Base-by-base conservation (phyloP, 2,797 vertebrate genomes). In the Neosalanx taihuensis region DNA sequence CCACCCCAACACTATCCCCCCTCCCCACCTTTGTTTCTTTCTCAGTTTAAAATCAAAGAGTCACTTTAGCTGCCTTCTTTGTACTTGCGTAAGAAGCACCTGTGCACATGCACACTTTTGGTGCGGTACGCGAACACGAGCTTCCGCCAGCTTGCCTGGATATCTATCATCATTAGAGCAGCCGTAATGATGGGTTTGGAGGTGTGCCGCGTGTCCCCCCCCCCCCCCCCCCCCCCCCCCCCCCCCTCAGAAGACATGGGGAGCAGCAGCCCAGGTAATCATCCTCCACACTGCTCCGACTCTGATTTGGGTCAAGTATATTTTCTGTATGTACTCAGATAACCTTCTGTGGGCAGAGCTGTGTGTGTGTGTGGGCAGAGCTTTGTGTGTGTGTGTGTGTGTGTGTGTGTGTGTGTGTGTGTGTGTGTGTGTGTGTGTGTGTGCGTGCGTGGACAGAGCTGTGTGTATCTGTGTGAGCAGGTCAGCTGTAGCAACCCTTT, bases 241-340 rank as follows among this genome's bases (percentile, higher is more conserved):
- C 9, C 46, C 4, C 46, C 51, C 51, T 17, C 51, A n/a, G 51
- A 29, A 64, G 75, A 12, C 77, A 81, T 62, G 71, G 68, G 33
- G 35, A 71, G 64, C 79, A 73, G 57, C 75, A 79, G 57, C 70
- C 71, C 57, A 12, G 73, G 72, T 84, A 83, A 85, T 87, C 83
- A 84, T 85, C 81, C 71, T 71, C 73, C 64, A 73, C 80, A 78
- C 67, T 71, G 76, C 72, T 61, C 73, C 72, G 78, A 70, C 41
- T 1, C 41, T 46, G 10, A 46, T 46, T 46, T 46, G 41, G 41
- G 41, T 46, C 41, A 3, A 46, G 41, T 46, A 9, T 10, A 12
- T 46, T 46, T 12, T 46, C 41, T 46, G 41, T 12, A 46, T 13
- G 41, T 46, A 41, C 37, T 41, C 37, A 46, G 41, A 46, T 46